Evolutionary conservation across 2,797 vertebrate genomes (phyloP), one percentile per base, ranked within the genome.

Genomic region (Anguilla marmorata): DNA sequence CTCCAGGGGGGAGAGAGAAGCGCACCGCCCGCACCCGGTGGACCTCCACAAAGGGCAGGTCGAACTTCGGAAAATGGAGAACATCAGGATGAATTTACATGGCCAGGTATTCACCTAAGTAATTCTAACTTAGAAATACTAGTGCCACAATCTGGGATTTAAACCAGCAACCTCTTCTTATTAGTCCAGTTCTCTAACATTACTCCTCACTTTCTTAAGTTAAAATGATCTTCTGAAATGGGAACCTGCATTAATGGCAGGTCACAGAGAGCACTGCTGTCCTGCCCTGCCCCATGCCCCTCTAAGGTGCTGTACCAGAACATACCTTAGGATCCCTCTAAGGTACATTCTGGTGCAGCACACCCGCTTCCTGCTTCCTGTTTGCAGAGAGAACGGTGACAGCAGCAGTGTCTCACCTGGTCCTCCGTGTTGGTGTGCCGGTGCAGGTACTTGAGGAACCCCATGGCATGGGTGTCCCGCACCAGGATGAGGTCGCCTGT

Each of bases 401-500:
- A 24, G 14, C 2, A 3, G 21, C 45, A 24, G 52, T 3, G 24
- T 24, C 76, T 24, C 89, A 97, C 97, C 96, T 97, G 96, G 91
- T 97, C 97, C 90, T 96, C 91, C 58, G 93, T 90, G 92, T 92
- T 96, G 8, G 96, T 97, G 94, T 97, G 97, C 8, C 97, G 94
- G 89, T 94, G 92, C 85, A 97, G 94, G 90, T 95, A 96, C 45
- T 89, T 96, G 86, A 97, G 94, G 91, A 97, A 97, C 56, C 92
- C 91, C 45, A 97, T 87, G 0, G 93, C 92, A 69, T 95, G 91
- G 21, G 96, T 95, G 91, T 97, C 93, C 90, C 94, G 95, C 0
- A 97, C 97, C 5, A 97, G 90, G 89, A 97, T 96, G 85, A 97
- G 96, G 91, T 97, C 96, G 0, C 95, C 97, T 0, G 96, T 97